phyloP scores from a whole-genome alignment of 1,140 invertebrate genomes.

The Maniola jurtina region DNA sequence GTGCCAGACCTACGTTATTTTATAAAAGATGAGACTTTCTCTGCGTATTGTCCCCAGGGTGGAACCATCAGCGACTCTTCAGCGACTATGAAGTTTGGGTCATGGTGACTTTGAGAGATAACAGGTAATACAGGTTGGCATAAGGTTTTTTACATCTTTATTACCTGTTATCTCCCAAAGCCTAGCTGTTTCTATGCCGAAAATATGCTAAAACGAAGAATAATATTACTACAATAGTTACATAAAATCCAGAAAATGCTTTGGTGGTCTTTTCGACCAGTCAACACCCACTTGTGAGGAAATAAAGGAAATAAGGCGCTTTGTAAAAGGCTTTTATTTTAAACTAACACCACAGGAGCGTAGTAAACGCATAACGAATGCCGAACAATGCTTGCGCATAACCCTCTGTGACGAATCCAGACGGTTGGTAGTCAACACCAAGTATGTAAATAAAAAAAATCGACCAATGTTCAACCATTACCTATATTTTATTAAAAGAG shows the following conservation, averaged over 20 bases:
- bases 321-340: slow-evolving; percentile 30
- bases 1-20: too few species aligned
- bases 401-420: slow-evolving; percentile 56
- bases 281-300: slow-evolving; percentile 47
- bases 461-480: background rate
- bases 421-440: slow-evolving; percentile 45
- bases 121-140: too few species aligned
- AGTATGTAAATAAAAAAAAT: slow-evolving; percentile 31
- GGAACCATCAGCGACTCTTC: too few species aligned
- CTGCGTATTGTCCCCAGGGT: too few species aligned
- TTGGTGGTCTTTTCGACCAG: slow-evolving; percentile 31
- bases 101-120: too few species aligned
- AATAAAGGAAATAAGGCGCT: slow-evolving; percentile 23
- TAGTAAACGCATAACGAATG: slow-evolving; percentile 66
- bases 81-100: too few species aligned
- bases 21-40: too few species aligned
- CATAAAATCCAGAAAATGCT: slow-evolving; percentile 3
- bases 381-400: slow-evolving; percentile 57
- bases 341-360: slow-evolving; percentile 43
- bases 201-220: background rate
- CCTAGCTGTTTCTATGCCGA: too few species aligned
- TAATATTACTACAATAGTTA: background rate
- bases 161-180: too few species aligned
- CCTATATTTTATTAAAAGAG: background rate
- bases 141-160: too few species aligned